Evolutionary conservation across 2,797 vertebrate genomes (phyloP), one percentile per base, ranked within the genome.

Genomic region (Pangasius djambal): DNA sequence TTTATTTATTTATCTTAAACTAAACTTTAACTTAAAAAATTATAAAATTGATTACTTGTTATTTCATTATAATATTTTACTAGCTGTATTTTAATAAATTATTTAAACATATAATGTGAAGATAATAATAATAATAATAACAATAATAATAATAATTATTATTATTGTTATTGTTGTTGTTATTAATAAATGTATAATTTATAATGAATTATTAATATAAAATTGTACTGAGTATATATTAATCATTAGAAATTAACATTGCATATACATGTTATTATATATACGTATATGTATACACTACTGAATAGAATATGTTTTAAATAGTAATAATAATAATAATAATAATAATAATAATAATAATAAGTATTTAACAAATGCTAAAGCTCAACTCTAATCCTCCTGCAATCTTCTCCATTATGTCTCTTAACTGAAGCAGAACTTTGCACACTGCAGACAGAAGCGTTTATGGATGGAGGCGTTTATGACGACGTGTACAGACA

Each of bases 401-500:
- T 57, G 20, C 34, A 34, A 63, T 61, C 8, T 63, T 48, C 31
- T 52, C 77, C 67, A 12, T 83, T 72, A 70, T 82, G 85, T 40
- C 20, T 25, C 40, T 15, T 65, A 34, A 63, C 28, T 72, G 52
- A 72, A 82, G 84, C 84, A 74, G 84, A 83, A 82, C 52, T 8
- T 61, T 59, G 37, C 28, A 28, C 10, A 3, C 67, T 37, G 55
- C 78, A 44, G 82, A 48, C 37, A 34, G 55, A 61, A 20, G 22
- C 44, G 28, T 65, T 75, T 75, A 34, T 75, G 12, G 81, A 75
- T 20, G 40, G 55, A 77, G 75, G 75, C 2, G 16, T 86, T 86
- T 37, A 82, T 83, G 52, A 75, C 15, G 78, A 57, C 57, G 44
- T 88, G 70, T 63, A 63, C 57, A 61, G 69, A 65, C 87, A 75